A percentile compares a stretch with the other conserved stretches of the same genome.
Conservation (phyloP, 2,113 vertebrate species). For the Anarhynchus alexandrinus region DNA sequence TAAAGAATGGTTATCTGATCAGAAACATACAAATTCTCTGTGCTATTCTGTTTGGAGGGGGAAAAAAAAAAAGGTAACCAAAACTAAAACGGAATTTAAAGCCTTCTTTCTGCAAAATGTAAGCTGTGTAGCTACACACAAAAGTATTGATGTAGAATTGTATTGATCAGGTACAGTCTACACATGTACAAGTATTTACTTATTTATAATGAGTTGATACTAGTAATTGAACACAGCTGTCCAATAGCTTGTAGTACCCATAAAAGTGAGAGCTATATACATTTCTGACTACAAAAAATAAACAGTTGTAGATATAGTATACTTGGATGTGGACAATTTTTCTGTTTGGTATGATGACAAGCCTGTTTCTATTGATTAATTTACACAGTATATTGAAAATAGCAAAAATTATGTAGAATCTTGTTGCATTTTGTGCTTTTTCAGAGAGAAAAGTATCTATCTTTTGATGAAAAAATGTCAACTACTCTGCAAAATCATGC, state of each 20-base stretch:
- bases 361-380: background rate
- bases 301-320: background rate
- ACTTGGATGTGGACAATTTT: background rate
- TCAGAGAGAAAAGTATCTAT: background rate
- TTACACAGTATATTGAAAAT: background rate
- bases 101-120: background rate
- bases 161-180: background rate
- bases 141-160: background rate
- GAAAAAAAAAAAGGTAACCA: background rate
- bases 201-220: background rate
- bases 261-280: background rate
- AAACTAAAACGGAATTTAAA: background rate
- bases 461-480: background rate
- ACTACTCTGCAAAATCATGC: background rate
- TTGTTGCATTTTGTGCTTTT: background rate
- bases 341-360: background rate
- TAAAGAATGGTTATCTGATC: background rate
- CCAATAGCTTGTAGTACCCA: background rate
- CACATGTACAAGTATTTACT: background rate
- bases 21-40: background rate
- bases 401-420: background rate
- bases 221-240: background rate
- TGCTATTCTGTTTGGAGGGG: background rate
- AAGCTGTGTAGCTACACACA: background rate
- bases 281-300: background rate